Evolutionary conservation across 1,140 invertebrate species (phyloP).

Genomic region (Phenacoccus solenopsis): DNA sequence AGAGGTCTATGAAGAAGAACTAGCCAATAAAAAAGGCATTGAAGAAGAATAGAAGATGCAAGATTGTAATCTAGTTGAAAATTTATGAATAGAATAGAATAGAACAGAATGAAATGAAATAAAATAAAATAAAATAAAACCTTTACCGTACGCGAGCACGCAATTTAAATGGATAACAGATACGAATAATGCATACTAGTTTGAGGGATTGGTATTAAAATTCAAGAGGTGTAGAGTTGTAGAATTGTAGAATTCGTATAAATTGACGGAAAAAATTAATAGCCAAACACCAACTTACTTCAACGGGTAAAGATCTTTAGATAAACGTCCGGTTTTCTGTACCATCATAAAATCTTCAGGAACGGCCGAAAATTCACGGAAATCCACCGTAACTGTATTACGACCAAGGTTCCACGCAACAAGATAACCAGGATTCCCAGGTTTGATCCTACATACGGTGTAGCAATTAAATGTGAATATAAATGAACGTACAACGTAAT

Average conservation of each 20-base stretch:
- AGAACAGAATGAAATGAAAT: no score
- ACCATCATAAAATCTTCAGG: neutral
- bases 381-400: neutral
- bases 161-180: no score
- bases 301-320: neutral
- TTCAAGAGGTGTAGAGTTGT: neutral
- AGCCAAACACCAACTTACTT: neutral
- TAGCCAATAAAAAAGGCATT: no score
- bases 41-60: no score
- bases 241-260: neutral
- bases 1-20: no score
- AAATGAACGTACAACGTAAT: no score
- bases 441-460: neutral
- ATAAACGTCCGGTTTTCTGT: neutral
- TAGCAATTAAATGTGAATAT: neutral
- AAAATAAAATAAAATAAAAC: no score
- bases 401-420: neutral
- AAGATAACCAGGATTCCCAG: slow-evolving; percentile 1
- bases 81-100: no score
- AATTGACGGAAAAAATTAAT: neutral
- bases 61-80: no score
- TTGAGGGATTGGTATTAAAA: no score
- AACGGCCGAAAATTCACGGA: neutral
- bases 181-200: no score
- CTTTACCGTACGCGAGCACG: no score